Conservation (phyloP, 30 jellyfish, hydroid and myxozoan species). For the Calvadosia cruxmelitensis region DNA sequence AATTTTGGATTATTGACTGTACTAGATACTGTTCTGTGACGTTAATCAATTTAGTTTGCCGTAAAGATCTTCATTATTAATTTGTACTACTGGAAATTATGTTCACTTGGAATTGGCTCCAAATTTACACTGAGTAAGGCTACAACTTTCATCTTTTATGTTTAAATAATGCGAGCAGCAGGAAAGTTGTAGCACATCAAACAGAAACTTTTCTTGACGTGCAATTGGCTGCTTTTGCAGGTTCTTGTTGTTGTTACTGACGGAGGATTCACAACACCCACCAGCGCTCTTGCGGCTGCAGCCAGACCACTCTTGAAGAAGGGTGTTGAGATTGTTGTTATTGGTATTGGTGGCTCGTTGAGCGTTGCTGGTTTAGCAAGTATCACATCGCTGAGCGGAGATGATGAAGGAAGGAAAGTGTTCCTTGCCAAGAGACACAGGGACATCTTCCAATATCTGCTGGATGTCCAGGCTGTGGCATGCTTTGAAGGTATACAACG, state of each 20-base stretch:
- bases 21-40: too few relatives aligned
- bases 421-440: conserved; percentile 43
- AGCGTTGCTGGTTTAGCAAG: conserved; percentile 39
- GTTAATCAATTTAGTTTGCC: too few relatives aligned
- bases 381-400: conserved; percentile 28
- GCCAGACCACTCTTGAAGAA: conserved; percentile 13
- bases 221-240: conserved; percentile 1
- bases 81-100: too few relatives aligned
- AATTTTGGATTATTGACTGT: too few relatives aligned
- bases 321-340: conserved; percentile 48
- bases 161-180: too few relatives aligned
- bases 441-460: conserved; percentile 53
- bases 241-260: conserved; percentile 47
- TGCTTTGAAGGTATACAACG: conserved; percentile 91
- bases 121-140: too few relatives aligned
- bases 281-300: conserved; percentile 46
- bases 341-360: conserved; percentile 57
- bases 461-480: conserved; percentile 61
- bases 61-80: too few relatives aligned
- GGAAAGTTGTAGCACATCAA: too few relatives aligned
- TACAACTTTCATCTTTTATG: too few relatives aligned
- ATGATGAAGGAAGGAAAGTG: conserved; percentile 34
- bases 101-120: too few relatives aligned
- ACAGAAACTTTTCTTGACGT: too few relatives aligned
- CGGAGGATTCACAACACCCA: conserved; percentile 35